Evolutionary conservation across 2,113 vertebrate species (phyloP).

Genomic region (Heloderma charlesbogerti): DNA sequence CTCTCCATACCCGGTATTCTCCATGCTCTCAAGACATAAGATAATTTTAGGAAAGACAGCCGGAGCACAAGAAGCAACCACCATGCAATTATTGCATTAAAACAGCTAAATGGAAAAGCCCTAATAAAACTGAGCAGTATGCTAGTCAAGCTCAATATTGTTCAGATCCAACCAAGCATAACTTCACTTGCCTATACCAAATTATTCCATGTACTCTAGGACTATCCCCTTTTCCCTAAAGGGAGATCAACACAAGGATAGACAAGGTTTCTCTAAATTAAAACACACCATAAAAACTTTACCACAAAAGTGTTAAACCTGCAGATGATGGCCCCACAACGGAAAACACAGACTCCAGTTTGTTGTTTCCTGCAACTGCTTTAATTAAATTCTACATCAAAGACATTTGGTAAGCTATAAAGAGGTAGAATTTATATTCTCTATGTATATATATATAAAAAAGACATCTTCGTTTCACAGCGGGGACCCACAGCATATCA

Average conservation of each 20-base stretch:
- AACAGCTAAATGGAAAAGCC: not conserved
- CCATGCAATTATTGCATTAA: not conserved
- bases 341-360: not conserved
- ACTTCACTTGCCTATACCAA: not conserved
- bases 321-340: not conserved
- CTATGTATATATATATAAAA: not conserved
- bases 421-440: constrained; percentile 10
- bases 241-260: not conserved
- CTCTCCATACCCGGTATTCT: not conserved
- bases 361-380: constrained; percentile 11
- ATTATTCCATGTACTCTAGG: not conserved
- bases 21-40: not conserved
- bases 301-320: constrained; percentile 10
- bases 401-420: constrained; percentile 27
- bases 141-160: not conserved
- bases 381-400: constrained; percentile 32
- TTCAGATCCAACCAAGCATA: not conserved
- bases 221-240: not conserved
- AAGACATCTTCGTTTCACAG: constrained; percentile 4
- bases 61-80: not conserved
- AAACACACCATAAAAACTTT: not conserved
- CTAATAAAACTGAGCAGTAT: not conserved
- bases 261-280: constrained; percentile 9
- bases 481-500: not conserved
- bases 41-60: not conserved